Evolutionary conservation across 2,113 vertebrate species (phyloP).

Genomic region (Catharus bicknelli): DNA sequence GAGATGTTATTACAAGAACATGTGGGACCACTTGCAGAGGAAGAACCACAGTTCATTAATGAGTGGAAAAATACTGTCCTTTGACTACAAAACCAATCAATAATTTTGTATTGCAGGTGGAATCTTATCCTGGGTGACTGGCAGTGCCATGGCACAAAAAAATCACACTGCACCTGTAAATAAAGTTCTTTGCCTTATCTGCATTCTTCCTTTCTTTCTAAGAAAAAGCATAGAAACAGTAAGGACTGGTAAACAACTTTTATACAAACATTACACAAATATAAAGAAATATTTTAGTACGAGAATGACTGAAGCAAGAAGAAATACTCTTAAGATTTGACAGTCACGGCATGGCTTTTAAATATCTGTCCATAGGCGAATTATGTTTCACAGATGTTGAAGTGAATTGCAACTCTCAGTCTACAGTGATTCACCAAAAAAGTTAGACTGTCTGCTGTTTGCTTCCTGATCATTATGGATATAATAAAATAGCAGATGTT

Average conservation of each 20-base stretch:
- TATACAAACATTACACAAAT: neutral
- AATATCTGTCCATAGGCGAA: conserved; percentile 22
- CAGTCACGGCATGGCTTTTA: conserved; percentile 14
- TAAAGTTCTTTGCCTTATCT: neutral
- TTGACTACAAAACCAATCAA: neutral
- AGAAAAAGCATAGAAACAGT: neutral
- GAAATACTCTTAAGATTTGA: conserved; percentile 14
- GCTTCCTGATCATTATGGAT: conserved; percentile 44
- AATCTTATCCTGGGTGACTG: neutral
- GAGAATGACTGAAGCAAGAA: neutral
- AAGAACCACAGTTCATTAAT: neutral
- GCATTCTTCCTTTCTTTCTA: neutral
- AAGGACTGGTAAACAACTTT: neutral
- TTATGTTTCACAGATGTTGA: conserved; percentile 57
- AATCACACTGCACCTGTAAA: neutral
- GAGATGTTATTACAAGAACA: neutral
- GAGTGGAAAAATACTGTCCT: neutral
- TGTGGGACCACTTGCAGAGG: neutral
- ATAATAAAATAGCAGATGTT: conserved; percentile 51
- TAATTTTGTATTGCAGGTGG: neutral
- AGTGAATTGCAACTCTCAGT: conserved; percentile 53
- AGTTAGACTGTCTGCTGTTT: conserved; percentile 46
- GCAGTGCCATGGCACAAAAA: neutral
- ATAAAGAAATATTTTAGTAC: neutral
- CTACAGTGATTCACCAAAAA: conserved; percentile 40